Base-by-base conservation (phyloP, 1,140 invertebrate species). In the Anadara kagoshimensis region DNA sequence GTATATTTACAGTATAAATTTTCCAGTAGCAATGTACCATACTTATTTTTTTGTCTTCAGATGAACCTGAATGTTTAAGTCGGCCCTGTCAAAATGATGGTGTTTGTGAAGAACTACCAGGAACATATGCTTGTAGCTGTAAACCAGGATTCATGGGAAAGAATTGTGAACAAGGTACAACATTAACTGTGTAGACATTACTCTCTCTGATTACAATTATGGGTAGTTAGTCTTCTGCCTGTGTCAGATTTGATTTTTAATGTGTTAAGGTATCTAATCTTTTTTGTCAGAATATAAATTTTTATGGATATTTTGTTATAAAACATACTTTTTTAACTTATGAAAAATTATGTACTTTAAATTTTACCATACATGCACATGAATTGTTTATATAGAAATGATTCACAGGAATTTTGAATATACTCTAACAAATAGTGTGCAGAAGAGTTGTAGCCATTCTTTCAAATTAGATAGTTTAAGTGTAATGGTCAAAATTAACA, bases 111-210 rank as follows among this genome's bases (percentile, higher is more conserved):
- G 73, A 82, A 45, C 83, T 91, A 10, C 91, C 92, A 66, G 94
- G 92, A 94, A 68, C 75, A 75, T 75, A 84, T 82, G 94, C 93
- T 1, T 97, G 95, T 88, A 87, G 87, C 7, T 97, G 95, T 83
- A 69, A 67, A 3, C 22, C 29, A 10, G 77, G 66, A 18, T 85
- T 77, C 70, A 76, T 76, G 14, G 83, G 85, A 47, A 7, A 53
- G 0, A 70, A 65, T 5, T 80, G 81, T 65, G 69, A 68, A 66
- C 49, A 70, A 62, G 76, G 79, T 81, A 65, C 53, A 45, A 14
- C 0, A 29, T 51, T 16, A n/a, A 58, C 10, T 11, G 2, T 24
- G 56, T 58, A 16, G 8, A 1, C 8, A 51, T 16, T 51, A 16
- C 18, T 51, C 22, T 51, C 8, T 51, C 47, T 36, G 2, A 36